These are phyloP conservation scores for Cephus cinctus DNA, from an alignment of 1,140 invertebrate genomes.

Conservation along the genomic window DNA sequence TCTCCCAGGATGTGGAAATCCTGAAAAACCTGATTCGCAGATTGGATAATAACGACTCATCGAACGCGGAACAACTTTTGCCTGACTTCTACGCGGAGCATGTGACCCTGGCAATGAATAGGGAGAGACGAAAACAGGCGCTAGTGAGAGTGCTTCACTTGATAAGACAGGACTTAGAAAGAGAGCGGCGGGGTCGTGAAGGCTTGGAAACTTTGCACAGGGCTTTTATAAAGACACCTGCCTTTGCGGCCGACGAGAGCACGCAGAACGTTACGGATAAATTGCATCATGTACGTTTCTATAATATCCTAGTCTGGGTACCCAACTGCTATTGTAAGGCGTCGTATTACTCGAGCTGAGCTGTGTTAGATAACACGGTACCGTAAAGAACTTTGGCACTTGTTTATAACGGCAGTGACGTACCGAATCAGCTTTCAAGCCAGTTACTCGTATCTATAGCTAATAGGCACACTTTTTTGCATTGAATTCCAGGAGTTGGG, in stretches of 20 bases:
- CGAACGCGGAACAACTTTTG: slow-evolving; percentile 73
- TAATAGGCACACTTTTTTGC: too few species aligned
- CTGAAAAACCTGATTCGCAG: slow-evolving; percentile 64
- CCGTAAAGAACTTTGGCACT: too few species aligned
- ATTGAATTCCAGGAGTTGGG: too few species aligned
- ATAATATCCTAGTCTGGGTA: too few species aligned
- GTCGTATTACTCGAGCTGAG: too few species aligned
- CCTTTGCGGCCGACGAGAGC: slow-evolving; percentile 84
- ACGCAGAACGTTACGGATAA: slow-evolving; percentile 91
- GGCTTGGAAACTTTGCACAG: slow-evolving; percentile 86
- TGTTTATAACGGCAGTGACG: too few species aligned
- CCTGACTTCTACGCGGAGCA: slow-evolving; percentile 96
- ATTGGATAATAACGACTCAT: slow-evolving; percentile 41
- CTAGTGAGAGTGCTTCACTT: slow-evolving; percentile 80
- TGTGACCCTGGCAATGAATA: slow-evolving; percentile 89
- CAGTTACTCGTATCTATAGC: too few species aligned
- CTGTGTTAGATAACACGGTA: too few species aligned
- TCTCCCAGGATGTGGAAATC: slow-evolving; percentile 71
- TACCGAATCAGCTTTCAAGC: too few species aligned
- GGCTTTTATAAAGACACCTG: slow-evolving; percentile 88
- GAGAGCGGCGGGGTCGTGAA: slow-evolving; percentile 80
- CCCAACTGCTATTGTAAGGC: too few species aligned
- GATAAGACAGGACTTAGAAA: slow-evolving; percentile 80
- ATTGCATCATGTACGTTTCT: slow-evolving; percentile 79
- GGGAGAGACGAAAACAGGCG: slow-evolving; percentile 78